phyloP scores from a whole-genome alignment of 2,797 vertebrate species.

The Smutsia gigantea region DNA sequence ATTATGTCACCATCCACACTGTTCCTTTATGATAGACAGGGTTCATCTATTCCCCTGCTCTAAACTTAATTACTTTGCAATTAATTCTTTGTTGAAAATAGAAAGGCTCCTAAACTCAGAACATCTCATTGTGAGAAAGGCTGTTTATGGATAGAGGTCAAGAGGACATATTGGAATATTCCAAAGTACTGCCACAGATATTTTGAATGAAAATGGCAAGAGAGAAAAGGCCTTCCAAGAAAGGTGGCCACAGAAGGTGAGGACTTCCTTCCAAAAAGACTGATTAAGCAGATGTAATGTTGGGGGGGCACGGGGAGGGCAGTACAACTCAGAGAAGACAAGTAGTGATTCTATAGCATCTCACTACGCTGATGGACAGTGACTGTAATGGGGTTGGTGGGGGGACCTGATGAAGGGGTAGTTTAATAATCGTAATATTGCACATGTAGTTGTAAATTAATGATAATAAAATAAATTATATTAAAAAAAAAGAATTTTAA shows the following conservation, averaged over 20 bases:
- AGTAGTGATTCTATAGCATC: too few species aligned
- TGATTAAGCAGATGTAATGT: too few species aligned
- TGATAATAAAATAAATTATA: too few species aligned
- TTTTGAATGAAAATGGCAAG: conserved; percentile 71
- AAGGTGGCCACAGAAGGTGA: not conserved
- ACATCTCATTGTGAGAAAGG: conserved; percentile 80
- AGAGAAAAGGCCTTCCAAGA: conserved; percentile 8
- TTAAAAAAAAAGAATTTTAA: too few species aligned
- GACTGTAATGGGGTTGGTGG: too few species aligned
- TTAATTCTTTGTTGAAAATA: conserved; percentile 85
- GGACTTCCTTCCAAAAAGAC: not conserved
- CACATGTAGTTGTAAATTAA: too few species aligned
- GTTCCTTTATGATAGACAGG: conserved; percentile 81
- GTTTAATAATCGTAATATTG: too few species aligned
- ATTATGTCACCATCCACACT: conserved; percentile 74
- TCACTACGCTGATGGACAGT: too few species aligned
- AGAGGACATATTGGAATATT: conserved; percentile 78
- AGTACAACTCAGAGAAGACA: too few species aligned
- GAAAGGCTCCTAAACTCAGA: conserved; percentile 80
- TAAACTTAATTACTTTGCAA: conserved; percentile 84
- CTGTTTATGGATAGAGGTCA: conserved; percentile 81
- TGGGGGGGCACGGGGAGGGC: too few species aligned
- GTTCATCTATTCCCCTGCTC: conserved; percentile 82
- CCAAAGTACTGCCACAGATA: conserved; percentile 70
- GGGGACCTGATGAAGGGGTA: too few species aligned